Evolutionary conservation across 2,888 invertebrate genomes (phyloP).

Genomic region (Hydrotaea diabolus): DNA sequence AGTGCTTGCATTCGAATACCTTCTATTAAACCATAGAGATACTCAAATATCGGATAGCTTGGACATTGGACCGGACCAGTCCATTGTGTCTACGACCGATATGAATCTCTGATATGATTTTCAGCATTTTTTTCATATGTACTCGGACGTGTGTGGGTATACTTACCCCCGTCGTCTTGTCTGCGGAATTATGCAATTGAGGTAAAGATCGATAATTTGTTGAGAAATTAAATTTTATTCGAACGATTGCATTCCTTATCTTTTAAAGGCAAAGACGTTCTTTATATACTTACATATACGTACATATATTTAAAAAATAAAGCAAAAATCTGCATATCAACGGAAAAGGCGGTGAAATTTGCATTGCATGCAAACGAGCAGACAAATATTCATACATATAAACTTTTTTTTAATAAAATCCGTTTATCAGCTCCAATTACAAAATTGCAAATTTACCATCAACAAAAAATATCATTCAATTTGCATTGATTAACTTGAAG

Average conservation of each 20-base stretch:
- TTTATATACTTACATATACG: not conserved
- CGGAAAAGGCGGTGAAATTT: not conserved
- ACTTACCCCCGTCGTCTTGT: not conserved
- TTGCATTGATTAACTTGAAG: not conserved
- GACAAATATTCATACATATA: not conserved
- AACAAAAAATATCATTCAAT: not conserved
- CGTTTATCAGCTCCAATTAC: slow-evolving; percentile 8
- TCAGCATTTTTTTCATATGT: too few relatives aligned
- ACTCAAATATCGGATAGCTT: too few relatives aligned
- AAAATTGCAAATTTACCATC: slow-evolving; percentile 17
- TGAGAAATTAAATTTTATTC: not conserved
- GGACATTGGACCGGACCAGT: too few relatives aligned
- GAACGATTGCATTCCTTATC: not conserved
- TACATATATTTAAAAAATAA: too few relatives aligned
- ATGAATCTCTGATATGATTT: too few relatives aligned
- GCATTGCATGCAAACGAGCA: not conserved
- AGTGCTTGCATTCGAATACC: too few relatives aligned
- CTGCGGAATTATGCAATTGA: not conserved
- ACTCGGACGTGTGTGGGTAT: too few relatives aligned
- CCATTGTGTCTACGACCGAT: too few relatives aligned
- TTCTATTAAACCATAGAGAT: too few relatives aligned
- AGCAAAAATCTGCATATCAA: not conserved
- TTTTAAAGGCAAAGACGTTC: not conserved
- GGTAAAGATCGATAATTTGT: not conserved
- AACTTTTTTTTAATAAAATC: not conserved